A percentile compares a stretch with the other conserved stretches of the same genome.
phyloP scores from a whole-genome alignment of 2,888 invertebrate species.

The Molorchus minor region DNA sequence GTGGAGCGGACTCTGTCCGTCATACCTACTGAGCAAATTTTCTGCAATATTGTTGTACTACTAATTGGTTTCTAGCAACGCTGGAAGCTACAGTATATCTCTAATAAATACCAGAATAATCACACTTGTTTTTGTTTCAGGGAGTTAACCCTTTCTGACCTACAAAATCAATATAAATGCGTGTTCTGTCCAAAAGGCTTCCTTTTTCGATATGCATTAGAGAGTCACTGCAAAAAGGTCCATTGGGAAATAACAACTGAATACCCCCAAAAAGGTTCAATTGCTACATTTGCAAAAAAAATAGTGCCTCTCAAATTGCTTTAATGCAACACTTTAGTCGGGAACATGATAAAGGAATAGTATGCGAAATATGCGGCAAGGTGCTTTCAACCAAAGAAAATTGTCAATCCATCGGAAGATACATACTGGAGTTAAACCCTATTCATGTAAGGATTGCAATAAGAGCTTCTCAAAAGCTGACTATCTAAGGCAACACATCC shows the following conservation, averaged over 20 bases:
- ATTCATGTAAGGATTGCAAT: conserved; percentile 54
- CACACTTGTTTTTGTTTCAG: neutral
- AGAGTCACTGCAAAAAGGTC: neutral
- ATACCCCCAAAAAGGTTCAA: too few relatives aligned
- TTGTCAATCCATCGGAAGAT: conserved; percentile 60
- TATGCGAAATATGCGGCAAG: conserved; percentile 70
- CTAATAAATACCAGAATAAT: too few relatives aligned
- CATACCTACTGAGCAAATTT: neutral
- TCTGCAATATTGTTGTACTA: too few relatives aligned
- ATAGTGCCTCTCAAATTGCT: too few relatives aligned
- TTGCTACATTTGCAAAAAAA: too few relatives aligned
- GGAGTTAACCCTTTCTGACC: neutral
- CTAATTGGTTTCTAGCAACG: too few relatives aligned
- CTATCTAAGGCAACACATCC: conserved; percentile 55
- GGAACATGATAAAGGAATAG: conserved; percentile 33
- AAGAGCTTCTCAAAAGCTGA: conserved; percentile 57
- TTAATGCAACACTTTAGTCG: too few relatives aligned
- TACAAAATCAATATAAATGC: neutral
- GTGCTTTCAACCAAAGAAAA: conserved; percentile 64
- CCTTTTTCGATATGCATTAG: neutral
- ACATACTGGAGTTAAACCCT: conserved; percentile 57
- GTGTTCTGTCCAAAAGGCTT: neutral
- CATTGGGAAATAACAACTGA: neutral
- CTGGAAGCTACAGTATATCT: too few relatives aligned
- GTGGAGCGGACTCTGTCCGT: neutral